A percentile compares a stretch with the other conserved stretches of the same genome.
Conservation (phyloP, 64 coral and sea anemone genomes). For the Montipora foliosa region DNA sequence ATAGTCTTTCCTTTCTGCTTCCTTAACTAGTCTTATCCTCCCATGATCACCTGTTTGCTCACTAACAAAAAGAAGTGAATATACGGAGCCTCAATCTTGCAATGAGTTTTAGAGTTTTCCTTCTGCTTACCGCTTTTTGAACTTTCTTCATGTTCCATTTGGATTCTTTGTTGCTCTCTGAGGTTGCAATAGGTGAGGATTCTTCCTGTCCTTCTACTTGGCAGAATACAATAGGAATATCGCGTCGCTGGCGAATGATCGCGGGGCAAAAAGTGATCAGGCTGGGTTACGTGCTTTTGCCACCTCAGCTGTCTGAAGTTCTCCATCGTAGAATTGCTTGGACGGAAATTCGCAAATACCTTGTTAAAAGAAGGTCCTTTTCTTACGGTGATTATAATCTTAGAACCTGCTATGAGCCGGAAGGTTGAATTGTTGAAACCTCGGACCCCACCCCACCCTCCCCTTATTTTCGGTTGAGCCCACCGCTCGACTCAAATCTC, state of each 20-base stretch:
- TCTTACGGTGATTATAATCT: not conserved
- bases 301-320: conserved; percentile 49
- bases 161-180: conserved; percentile 80
- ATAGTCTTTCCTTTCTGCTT: too few species aligned
- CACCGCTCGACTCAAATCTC: too few species aligned
- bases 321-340: conserved; percentile 63
- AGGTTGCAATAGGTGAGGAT: conserved; percentile 61
- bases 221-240: conserved; percentile 71
- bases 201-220: conserved; percentile 87
- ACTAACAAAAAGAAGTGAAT: too few species aligned
- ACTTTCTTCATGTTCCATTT: conserved; percentile 88
- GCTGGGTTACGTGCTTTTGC: conserved; percentile 41
- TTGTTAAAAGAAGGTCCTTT: not conserved
- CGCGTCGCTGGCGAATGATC: not conserved
- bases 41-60: not conserved
- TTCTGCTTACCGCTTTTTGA: conserved; percentile 62
- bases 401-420: not conserved
- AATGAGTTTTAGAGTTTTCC: not conserved
- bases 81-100: not conserved
- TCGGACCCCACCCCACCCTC: too few species aligned
- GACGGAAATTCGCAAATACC: conserved; percentile 87
- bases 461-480: too few species aligned
- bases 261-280: conserved; percentile 81
- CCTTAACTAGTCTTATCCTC: not conserved
- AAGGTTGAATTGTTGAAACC: not conserved